Evolutionary conservation across 2,797 vertebrate species (phyloP), one percentile per base, ranked within the genome.

Genomic region (Lutra lutra): DNA sequence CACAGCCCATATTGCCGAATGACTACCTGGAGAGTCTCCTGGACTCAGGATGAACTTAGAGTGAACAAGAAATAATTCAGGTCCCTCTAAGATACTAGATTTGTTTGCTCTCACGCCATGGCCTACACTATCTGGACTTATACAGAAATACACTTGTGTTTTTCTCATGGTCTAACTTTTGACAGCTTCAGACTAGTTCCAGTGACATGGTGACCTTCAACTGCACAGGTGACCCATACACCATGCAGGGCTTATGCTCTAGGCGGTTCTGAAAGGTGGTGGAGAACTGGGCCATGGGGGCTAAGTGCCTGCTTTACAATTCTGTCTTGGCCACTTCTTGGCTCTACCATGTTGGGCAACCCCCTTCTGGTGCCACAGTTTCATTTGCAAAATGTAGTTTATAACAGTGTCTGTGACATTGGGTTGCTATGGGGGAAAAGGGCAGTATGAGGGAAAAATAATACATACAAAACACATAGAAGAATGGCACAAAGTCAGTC

Each of bases 341-440:
- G 18, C 6, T 87, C 6, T 46, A 32, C 38, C 2, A 66, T 18
- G 35, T 35, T 46, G 35, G 2, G n/a, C 20, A 66, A 10, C 1
- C 20, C 12, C 15, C 35, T 62, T 62, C 18, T 5, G 23, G 4
- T 29, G 17, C 6, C 60, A 85, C 1, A 82, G 2, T 40, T 75
- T 83, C 23, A 64, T 60, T 79, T 93, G 12, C 64, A 87, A 86
- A 95, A 86, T 62, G 17, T 73, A 48, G 32, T 17, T 84, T 64
- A 93, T 27, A 58, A 86, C 8, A 58, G 32, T 27, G 27, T 62
- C 14, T 79, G 79, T 86, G 20, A n/a, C 17, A 84, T 7, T 8
- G 3, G 13, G 17, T 58, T 94, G 0, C 43, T 46, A 46, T 17
- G 15, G 29, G 46, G 48, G 20, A 54, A 54, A 78, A 78, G n/a